phyloP scores from a whole-genome alignment of 2,888 invertebrate genomes.

The Dynastes maya region DNA sequence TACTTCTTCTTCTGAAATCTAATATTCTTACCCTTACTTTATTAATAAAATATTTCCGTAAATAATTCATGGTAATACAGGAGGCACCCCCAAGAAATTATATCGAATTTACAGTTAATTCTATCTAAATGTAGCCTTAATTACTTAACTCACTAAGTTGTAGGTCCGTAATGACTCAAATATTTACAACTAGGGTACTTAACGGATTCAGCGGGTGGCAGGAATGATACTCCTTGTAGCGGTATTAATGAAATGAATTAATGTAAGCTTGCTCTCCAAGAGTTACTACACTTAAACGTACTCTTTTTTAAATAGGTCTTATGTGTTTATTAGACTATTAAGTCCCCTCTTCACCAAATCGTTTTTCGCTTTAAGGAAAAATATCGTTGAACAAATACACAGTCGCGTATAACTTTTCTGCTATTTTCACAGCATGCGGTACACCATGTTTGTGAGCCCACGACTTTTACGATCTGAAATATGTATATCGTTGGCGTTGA shows the following conservation, averaged over 20 bases:
- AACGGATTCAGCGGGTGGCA: too few species aligned
- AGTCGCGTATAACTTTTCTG: neutral
- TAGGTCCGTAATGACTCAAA: too few species aligned
- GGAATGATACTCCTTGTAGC: too few species aligned
- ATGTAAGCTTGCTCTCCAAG: too few species aligned
- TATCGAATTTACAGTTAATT: neutral
- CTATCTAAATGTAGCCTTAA: too few species aligned
- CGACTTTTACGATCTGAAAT: neutral
- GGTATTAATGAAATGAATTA: too few species aligned
- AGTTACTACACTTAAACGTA: too few species aligned
- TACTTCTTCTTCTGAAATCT: neutral
- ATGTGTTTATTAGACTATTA: too few species aligned
- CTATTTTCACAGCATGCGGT: neutral
- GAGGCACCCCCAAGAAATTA: neutral
- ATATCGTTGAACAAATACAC: neutral
- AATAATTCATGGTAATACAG: neutral
- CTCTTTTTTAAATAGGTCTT: too few species aligned
- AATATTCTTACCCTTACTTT: neutral
- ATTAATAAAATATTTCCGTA: conserved; percentile 1
- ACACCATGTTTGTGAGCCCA: neutral
- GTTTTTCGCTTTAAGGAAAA: too few species aligned
- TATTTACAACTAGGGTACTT: too few species aligned
- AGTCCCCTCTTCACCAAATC: too few species aligned
- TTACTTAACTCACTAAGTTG: neutral
- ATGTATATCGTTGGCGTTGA: neutral